A percentile compares a stretch with the other conserved stretches of the same genome.
phyloP scores from a whole-genome alignment of 30 jellyfish, hydroid and myxozoan genomes.

The Nemopilema nomurai region DNA sequence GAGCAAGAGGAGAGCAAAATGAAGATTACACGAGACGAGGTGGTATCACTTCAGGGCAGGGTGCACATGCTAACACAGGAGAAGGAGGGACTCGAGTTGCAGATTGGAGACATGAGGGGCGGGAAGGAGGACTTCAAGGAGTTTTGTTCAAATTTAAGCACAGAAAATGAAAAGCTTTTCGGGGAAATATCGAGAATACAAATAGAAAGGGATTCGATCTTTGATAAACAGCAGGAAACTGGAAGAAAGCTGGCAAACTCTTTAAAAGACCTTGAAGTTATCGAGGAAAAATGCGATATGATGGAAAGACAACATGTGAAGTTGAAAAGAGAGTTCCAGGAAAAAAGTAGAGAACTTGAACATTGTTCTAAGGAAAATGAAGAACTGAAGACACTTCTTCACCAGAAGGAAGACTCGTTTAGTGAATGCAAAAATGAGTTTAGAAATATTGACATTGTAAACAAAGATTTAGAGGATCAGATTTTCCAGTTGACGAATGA shows the following conservation, averaged over 20 bases:
- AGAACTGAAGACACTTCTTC: constrained; percentile 65
- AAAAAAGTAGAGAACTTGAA: constrained; percentile 77
- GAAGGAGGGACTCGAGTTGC: constrained; percentile 72
- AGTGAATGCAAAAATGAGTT: constrained; percentile 64
- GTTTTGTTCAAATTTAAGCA: constrained; percentile 71
- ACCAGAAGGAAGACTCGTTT: constrained; percentile 74
- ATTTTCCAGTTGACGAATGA: constrained; percentile 76
- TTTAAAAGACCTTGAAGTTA: constrained; percentile 35
- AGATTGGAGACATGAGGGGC: constrained; percentile 69
- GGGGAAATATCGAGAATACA: constrained; percentile 60
- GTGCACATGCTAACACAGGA: constrained; percentile 67
- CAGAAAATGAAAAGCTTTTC: constrained; percentile 75
- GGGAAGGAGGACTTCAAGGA: constrained; percentile 82
- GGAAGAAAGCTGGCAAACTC: constrained; percentile 33
- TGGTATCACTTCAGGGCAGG: constrained; percentile 71
- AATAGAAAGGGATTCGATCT: constrained; percentile 71
- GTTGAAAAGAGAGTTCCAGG: constrained; percentile 79
- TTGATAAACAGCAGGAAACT: constrained; percentile 70
- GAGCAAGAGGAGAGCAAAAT: constrained; percentile 79
- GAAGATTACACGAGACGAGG: constrained; percentile 76
- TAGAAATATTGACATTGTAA: constrained; percentile 72
- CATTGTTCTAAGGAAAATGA: constrained; percentile 76
- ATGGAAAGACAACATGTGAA: constrained; percentile 56
- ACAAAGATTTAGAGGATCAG: constrained; percentile 96
- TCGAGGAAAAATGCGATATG: constrained; percentile 67